Evolutionary conservation across 2,113 vertebrate genomes (phyloP), one percentile per base, ranked within the genome.

Genomic region (Aphelocoma coerulescens): DNA sequence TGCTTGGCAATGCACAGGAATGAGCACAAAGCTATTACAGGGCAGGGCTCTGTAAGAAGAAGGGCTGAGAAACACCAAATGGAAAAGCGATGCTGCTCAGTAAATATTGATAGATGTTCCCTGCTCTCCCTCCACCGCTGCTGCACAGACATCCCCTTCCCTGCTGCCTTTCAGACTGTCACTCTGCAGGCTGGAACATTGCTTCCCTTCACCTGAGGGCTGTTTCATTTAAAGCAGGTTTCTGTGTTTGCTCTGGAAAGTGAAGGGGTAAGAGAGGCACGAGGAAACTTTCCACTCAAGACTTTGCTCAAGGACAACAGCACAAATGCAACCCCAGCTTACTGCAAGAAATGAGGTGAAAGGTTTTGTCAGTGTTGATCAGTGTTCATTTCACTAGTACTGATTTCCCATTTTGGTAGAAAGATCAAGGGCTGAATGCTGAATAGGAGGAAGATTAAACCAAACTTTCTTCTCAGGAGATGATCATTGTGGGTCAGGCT

Each of bases 321-420:
- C 80, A 81, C 17, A 86, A 89, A 87, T 24, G 66, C 61, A 93
- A 81, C 73, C 57, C 52, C 80, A 65, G 68, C 3, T 91, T 46
- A 74, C 19, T 44, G 32, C 80, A 49, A 39, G 65, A 86, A 81
- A 89, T 19, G 37, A 92, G 85, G 91, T 95, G 90, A 93, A 92
- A 88, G 91, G 88, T 93, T 96, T 96, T 94, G 95, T 96, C 86
- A 65, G 61, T n/a, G 90, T 43, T 94, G 90, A 97, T 97, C 93
- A 94, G 86, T 58, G 93, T 89, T 96, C 68, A 78, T 94, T 95
- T 95, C 86, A 69, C 76, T 43, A 37, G 76, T 54, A 87, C 83
- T 89, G 92, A 91, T 78, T 96, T 79, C 86, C 88, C 91, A 88
- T 91, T 96, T 96, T 89, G 83, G 91, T 82, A 79, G 88, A 79